A percentile compares a stretch with the other conserved stretches of the same genome.
These are phyloP conservation scores for Polymixis lichenea DNA, from an alignment of 2,888 invertebrate species.

Conservation along the genomic window DNA sequence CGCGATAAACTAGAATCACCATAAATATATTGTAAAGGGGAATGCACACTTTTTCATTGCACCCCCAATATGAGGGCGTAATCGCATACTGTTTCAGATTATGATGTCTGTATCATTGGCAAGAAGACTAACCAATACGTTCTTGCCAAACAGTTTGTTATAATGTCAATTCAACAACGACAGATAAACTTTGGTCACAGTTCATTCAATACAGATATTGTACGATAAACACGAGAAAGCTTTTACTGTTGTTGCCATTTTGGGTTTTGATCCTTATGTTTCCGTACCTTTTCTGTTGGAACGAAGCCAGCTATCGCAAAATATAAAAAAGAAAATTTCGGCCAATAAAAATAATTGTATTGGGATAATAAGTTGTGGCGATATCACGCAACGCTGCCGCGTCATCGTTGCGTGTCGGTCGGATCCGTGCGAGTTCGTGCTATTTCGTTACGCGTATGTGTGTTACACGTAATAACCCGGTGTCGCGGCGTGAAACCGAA, in stretches of 20 bases:
- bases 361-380: conserved; percentile 39
- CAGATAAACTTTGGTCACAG: conserved; percentile 43
- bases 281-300: conserved; percentile 54
- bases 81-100: conserved; percentile 25
- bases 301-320: conserved; percentile 43
- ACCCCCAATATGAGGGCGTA: conserved; percentile 27
- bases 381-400: conserved; percentile 34
- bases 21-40: conserved; percentile 46
- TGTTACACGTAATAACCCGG: conserved; percentile 52
- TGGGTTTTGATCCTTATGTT: conserved; percentile 48
- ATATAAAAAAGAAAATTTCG: conserved; percentile 46
- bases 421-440: background rate
- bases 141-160: conserved; percentile 25
- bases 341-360: conserved; percentile 61
- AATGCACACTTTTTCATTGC: conserved; percentile 41
- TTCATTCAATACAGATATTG: conserved; percentile 47
- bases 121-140: conserved; percentile 22
- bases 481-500: conserved; percentile 47
- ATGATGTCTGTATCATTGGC: conserved; percentile 34
- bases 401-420: conserved; percentile 20
- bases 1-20: conserved; percentile 51
- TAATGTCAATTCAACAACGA: conserved; percentile 43
- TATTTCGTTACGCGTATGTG: conserved; percentile 40
- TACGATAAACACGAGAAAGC: conserved; percentile 48
- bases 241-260: conserved; percentile 45